Conservation (phyloP, 2,113 vertebrate species). For the Puffinus mauretanicus region DNA sequence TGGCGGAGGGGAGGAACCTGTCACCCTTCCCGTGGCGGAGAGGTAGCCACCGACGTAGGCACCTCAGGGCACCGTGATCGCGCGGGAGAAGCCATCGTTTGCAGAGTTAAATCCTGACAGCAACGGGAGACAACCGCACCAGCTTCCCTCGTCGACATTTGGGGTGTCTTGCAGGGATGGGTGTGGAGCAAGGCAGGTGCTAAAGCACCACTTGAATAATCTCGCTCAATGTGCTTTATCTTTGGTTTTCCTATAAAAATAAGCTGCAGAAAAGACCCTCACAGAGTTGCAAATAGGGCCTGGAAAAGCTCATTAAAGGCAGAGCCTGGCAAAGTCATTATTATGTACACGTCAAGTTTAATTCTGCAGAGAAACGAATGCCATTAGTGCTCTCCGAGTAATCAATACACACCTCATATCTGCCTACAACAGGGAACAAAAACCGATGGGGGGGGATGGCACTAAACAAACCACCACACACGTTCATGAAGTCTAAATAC, state of each 20-base stretch:
- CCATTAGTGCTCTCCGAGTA: not conserved
- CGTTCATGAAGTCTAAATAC: not conserved
- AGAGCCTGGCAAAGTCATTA: not conserved
- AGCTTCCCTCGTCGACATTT: not conserved
- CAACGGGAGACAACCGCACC: not conserved
- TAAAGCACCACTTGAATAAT: not conserved
- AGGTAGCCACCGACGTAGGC: not conserved
- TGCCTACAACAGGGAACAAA: not conserved
- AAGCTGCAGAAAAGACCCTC: not conserved
- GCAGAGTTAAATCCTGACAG: not conserved
- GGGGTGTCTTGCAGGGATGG: too few relatives aligned
- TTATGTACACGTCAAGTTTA: not conserved
- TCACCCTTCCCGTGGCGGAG: not conserved
- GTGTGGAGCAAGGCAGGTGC: not conserved
- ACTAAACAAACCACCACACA: fast-evolving
- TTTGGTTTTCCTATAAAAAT: not conserved
- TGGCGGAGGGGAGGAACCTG: not conserved
- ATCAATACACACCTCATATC: conserved; percentile 12
- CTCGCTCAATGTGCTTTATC: not conserved
- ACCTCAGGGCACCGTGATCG: too few relatives aligned
- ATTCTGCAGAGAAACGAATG: not conserved
- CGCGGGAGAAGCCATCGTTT: fast-evolving
- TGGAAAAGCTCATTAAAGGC: conserved; percentile 42
- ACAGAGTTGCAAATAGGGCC: not conserved
- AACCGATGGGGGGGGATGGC: not conserved